Conservation (phyloP, 2,113 vertebrate genomes). For the Formicarius rufipectus region DNA sequence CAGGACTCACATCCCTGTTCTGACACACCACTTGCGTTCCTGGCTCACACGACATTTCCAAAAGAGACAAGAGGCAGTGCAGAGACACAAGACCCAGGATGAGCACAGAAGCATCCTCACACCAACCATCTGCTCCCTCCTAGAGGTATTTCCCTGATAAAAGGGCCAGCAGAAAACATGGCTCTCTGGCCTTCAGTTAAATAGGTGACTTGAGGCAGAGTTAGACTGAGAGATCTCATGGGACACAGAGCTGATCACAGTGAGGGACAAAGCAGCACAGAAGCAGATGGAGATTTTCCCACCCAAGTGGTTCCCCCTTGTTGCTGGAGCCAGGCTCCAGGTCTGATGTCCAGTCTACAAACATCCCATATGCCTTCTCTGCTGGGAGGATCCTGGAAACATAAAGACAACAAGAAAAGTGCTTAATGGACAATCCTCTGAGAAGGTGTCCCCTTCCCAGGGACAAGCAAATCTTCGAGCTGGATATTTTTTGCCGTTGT, state of each 20-base stretch:
- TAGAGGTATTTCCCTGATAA: not conserved
- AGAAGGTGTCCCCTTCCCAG: not conserved
- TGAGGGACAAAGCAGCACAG: not conserved
- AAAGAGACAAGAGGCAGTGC: not conserved
- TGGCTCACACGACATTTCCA: not conserved
- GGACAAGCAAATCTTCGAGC: not conserved
- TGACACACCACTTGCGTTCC: fast-evolving
- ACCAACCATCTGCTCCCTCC: not conserved
- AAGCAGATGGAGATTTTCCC: not conserved
- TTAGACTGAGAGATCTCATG: not conserved
- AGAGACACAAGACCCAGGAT: fast-evolving
- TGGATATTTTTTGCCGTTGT: not conserved
- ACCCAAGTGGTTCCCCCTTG: not conserved
- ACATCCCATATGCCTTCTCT: not conserved
- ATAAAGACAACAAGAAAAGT: not conserved
- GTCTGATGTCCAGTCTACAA: fast-evolving
- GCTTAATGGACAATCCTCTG: not conserved
- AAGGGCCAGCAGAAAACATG: not conserved
- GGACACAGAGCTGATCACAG: fast-evolving
- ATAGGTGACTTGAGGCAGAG: not conserved
- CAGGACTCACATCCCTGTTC: fast-evolving
- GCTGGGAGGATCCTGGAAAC: not conserved
- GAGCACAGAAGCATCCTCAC: not conserved
- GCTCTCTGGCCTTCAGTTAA: not conserved
- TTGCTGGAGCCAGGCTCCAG: not conserved